phyloP scores from a whole-genome alignment of 2,888 invertebrate species.

The Synergus laeviventris region DNA sequence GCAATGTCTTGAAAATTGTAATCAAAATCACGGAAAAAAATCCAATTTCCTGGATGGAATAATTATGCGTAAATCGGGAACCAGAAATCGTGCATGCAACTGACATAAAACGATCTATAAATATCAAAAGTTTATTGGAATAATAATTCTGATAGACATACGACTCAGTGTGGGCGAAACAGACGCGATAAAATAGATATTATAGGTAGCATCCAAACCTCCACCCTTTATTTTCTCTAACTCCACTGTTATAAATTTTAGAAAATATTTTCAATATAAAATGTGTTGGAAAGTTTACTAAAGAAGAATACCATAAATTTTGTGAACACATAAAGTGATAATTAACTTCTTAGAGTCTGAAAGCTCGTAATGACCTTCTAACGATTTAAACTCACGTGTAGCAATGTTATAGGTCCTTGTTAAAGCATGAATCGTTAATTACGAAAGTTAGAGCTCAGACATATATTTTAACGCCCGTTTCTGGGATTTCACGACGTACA shows the following conservation, averaged over 20 bases:
- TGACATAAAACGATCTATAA: conserved; percentile 54
- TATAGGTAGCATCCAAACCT: conserved; percentile 53
- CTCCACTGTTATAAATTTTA: conserved; percentile 11
- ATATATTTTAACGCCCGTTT: conserved; percentile 23
- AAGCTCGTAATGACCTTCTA: background rate
- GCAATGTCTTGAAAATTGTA: background rate
- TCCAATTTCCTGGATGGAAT: conserved; percentile 36
- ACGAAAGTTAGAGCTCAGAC: conserved; percentile 19
- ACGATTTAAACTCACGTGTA: background rate
- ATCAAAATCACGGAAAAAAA: background rate
- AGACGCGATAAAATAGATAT: conserved; percentile 66
- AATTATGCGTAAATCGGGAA: conserved; percentile 52
- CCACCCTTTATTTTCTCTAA: conserved; percentile 16
- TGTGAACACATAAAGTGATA: background rate
- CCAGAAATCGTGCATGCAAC: conserved; percentile 49
- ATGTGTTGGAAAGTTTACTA: background rate
- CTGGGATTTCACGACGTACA: conserved; percentile 14
- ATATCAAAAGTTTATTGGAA: conserved; percentile 60
- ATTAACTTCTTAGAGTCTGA: background rate
- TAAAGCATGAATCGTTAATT: conserved; percentile 22
- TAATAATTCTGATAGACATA: conserved; percentile 60
- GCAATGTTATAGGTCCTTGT: conserved; percentile 3
- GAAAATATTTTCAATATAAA: too few relatives aligned
- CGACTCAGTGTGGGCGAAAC: conserved; percentile 56
- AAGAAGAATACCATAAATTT: background rate